phyloP scores from a whole-genome alignment of 2,888 invertebrate species.

The Augochlorella aurata region DNA sequence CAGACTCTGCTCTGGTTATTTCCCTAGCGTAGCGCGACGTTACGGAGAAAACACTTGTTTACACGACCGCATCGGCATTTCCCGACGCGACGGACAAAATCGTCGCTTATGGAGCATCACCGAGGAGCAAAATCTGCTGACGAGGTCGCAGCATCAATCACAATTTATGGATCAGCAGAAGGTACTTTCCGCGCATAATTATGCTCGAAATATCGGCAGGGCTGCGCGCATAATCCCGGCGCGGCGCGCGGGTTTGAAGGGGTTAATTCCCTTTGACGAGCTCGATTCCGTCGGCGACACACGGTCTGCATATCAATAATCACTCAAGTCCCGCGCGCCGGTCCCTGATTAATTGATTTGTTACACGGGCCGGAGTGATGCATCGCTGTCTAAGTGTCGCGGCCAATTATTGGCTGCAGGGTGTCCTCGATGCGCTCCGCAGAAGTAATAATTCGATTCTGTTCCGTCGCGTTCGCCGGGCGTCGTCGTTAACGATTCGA shows the following conservation, averaged over 20 bases:
- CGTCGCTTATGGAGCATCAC: no score
- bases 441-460: constrained; percentile 8
- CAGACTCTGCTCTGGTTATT: neutral
- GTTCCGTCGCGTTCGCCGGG: neutral
- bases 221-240: neutral
- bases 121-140: neutral
- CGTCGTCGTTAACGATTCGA: neutral
- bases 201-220: neutral
- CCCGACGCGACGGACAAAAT: no score
- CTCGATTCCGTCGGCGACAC: neutral
- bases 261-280: constrained; percentile 16
- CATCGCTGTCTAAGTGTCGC: constrained; percentile 6
- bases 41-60: neutral
- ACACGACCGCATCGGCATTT: neutral
- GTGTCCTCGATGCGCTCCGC: neutral
- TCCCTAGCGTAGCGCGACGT: neutral
- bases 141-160: neutral
- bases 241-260: neutral
- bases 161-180: neutral
- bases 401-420: neutral
- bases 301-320: constrained; percentile 37
- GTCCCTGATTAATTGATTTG: constrained; percentile 10
- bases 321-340: constrained; percentile 6
- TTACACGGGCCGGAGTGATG: constrained; percentile 4
- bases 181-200: neutral